Conservation (phyloP, 2,797 vertebrate genomes). For the Myripristis jacobus region DNA sequence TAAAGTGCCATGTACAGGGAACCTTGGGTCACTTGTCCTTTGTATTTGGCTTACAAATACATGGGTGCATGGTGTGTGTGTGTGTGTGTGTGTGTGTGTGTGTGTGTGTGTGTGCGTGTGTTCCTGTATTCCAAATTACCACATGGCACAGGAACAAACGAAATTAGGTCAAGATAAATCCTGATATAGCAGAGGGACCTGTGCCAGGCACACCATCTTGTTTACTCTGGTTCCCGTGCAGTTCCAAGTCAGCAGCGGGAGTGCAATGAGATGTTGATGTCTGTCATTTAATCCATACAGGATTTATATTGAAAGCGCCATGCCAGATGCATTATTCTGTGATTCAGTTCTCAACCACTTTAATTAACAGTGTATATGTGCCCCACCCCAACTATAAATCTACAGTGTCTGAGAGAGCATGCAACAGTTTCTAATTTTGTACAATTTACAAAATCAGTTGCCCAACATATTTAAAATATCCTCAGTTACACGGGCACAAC, state of each 20-base stretch:
- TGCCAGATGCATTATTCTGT: background rate
- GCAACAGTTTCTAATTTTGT: too few relatives aligned
- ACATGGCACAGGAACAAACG: constrained; percentile 38
- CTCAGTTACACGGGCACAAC: too few relatives aligned
- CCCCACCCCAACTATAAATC: too few relatives aligned
- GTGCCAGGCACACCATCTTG: constrained; percentile 22
- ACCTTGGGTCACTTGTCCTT: constrained; percentile 1
- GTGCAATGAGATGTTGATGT: background rate
- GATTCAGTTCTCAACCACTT: background rate
- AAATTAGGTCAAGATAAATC: constrained; percentile 47
- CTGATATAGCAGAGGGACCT: constrained; percentile 27
- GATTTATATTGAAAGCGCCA: background rate
- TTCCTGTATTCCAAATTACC: constrained; percentile 21
- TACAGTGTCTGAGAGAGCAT: too few relatives aligned
- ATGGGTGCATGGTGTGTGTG: constrained; percentile 19
- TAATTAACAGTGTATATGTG: background rate
- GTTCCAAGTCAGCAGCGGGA: constrained; percentile 6
- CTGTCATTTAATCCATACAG: background rate
- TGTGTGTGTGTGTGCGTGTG: constrained; percentile 9
- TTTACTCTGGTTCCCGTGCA: background rate
- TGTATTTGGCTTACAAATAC: constrained; percentile 19
- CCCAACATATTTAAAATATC: too few relatives aligned
- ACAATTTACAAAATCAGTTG: too few relatives aligned
- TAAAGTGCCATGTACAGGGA: background rate
- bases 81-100: background rate